Base-by-base conservation (phyloP, 2,888 invertebrate species). In the Melikaiella ostensackeni region DNA sequence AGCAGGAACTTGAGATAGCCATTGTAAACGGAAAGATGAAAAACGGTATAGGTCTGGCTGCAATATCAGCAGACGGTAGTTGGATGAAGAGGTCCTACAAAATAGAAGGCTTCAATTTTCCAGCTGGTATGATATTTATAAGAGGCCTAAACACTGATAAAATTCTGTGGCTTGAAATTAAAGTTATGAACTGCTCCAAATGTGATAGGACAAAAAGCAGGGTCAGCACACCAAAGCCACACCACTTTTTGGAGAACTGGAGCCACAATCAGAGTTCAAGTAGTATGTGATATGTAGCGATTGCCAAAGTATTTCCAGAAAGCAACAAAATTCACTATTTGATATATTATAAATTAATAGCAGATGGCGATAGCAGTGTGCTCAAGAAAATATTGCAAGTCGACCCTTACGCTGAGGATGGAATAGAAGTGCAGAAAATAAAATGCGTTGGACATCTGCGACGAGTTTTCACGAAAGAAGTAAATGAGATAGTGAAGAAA, bases 181-280 rank as follows among this genome's bases (percentile, higher is more conserved):
- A 83, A 6, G 87, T 88, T 75, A 88, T 86, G 77, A 86, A 82
- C 74, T 87, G 87, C 73, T 75, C 82, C 8, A 74, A 80, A 59
- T 80, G 81, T 63, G 76, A 76, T 42, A 42, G 77, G 33, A 75
- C 80, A 35, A 9, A 74, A 21, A 64, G 21, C 19, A 46, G 24
- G 57, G 59, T 30, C 13, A 46, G 19, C 21, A 24, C n/a, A 35
- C 59, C 79, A 0, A 77, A 75, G 55, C 30, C 46, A 19, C 80
- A 80, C 27, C 13, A 33, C 2, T 81, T 78, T 30, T 77, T 38
- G 75, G 84, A 84, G 74, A 87, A 88, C 77, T 86, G 83, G 83
- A 78, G 78, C 46, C 82, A 76, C 19, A 81, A 79, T 38, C 46
- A 42, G 27, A 74, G 57, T 27, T 77, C 77, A 1, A 70, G 74